A percentile compares a stretch with the other conserved stretches of the same genome.
These are phyloP conservation scores for Panthera leo DNA, from an alignment of 2,113 vertebrate genomes.

Conservation along the genomic window DNA sequence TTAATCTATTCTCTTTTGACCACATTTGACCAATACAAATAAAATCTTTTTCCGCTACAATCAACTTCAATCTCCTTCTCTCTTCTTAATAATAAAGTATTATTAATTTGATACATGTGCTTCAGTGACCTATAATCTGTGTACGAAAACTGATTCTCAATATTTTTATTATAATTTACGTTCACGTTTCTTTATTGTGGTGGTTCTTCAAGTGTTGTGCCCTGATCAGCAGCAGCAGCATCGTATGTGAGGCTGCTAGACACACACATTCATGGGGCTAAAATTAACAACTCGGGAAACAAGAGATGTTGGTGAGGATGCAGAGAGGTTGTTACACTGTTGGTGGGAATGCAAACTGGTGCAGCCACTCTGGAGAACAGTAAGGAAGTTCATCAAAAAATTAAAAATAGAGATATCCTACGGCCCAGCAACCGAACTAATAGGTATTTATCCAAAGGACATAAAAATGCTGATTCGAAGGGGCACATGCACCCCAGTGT, in stretches of 20 bases:
- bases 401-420: too few relatives aligned
- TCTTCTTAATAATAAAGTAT: not conserved
- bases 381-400: too few relatives aligned
- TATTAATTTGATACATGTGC: not conserved
- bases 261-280: not conserved
- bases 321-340: too few relatives aligned
- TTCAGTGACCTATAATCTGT: not conserved
- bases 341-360: too few relatives aligned
- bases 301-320: too few relatives aligned
- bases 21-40: not conserved
- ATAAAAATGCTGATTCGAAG: too few relatives aligned
- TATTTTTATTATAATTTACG: not conserved
- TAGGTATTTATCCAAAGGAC: too few relatives aligned
- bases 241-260: not conserved
- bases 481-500: too few relatives aligned
- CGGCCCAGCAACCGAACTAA: too few relatives aligned
- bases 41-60: not conserved
- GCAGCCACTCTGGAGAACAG: too few relatives aligned
- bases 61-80: not conserved
- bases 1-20: not conserved
- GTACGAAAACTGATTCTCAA: not conserved
- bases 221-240: too few relatives aligned
- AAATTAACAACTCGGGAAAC: too few relatives aligned
- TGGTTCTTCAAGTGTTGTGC: not conserved
- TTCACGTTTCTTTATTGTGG: not conserved